Evolutionary conservation across 2,113 vertebrate species (phyloP).

Genomic region (Craseonycteris thonglongyai): DNA sequence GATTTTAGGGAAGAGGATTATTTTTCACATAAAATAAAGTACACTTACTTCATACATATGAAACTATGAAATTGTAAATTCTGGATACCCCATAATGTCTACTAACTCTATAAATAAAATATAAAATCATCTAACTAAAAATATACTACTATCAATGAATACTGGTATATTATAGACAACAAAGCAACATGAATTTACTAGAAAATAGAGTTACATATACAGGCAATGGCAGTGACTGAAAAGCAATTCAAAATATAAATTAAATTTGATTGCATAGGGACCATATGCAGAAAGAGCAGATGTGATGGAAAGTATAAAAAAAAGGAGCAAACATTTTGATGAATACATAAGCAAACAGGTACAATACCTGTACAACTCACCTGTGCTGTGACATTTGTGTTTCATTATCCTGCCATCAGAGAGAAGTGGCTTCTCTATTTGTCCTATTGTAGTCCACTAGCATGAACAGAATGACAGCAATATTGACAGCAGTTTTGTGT

Average conservation of each 20-base stretch:
- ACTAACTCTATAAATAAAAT: background rate
- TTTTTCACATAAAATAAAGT: background rate
- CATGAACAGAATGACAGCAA: background rate
- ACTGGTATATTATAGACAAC: background rate
- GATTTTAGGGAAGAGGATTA: background rate
- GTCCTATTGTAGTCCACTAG: background rate
- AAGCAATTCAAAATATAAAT: background rate
- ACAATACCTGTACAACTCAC: background rate
- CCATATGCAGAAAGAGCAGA: background rate
- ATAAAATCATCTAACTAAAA: background rate
- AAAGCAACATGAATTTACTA: background rate
- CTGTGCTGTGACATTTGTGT: background rate
- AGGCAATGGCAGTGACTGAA: background rate
- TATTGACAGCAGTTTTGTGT: too few species aligned
- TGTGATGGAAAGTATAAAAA: background rate
- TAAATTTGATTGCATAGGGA: background rate
- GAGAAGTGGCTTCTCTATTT: background rate
- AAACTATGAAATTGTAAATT: background rate
- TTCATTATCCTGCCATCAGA: background rate
- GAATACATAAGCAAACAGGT: background rate
- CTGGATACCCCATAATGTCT: background rate
- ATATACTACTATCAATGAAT: background rate
- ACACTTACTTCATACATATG: background rate
- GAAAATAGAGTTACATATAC: background rate
- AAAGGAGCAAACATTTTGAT: background rate